Evolutionary conservation across 2,888 invertebrate species (phyloP).

Genomic region (Gryllus longicercus): DNA sequence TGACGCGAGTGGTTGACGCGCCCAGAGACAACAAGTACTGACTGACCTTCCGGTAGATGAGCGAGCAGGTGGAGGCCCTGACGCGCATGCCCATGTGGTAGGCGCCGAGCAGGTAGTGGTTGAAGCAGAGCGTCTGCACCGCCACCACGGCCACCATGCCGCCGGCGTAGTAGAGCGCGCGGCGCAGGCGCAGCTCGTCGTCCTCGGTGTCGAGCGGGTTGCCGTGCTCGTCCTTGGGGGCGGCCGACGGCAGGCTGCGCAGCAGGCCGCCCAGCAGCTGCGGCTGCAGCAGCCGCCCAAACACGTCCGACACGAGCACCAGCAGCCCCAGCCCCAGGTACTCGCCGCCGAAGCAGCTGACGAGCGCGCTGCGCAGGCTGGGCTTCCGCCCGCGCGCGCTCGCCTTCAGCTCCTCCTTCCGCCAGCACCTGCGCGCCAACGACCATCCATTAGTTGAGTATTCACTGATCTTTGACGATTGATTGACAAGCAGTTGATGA

Average conservation of each 20-base stretch:
- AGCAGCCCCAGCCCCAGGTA: neutral
- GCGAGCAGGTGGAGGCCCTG: slow-evolving; percentile 74
- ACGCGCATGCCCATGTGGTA: slow-evolving; percentile 78
- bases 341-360: neutral
- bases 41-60: slow-evolving; percentile 72
- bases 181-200: slow-evolving; percentile 45
- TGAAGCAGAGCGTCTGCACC: slow-evolving; percentile 57
- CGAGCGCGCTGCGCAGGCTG: neutral
- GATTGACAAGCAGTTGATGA: no score
- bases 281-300: slow-evolving; percentile 55
- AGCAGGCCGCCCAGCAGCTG: slow-evolving; percentile 63
- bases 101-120: slow-evolving; percentile 64
- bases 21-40: no score
- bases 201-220: neutral
- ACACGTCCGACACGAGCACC: neutral
- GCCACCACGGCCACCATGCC: slow-evolving; percentile 45
- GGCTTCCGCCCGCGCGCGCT: neutral
- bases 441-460: no score
- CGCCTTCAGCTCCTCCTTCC: neutral
- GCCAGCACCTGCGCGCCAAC: neutral
- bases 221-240: no score
- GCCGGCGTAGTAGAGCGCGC: slow-evolving; percentile 47
- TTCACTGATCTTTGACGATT: no score
- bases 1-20: no score
- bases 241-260: slow-evolving; percentile 45